These are phyloP conservation scores for Megalonaias nervosa DNA, from an alignment of 1,140 invertebrate genomes.

Conservation along the genomic window DNA sequence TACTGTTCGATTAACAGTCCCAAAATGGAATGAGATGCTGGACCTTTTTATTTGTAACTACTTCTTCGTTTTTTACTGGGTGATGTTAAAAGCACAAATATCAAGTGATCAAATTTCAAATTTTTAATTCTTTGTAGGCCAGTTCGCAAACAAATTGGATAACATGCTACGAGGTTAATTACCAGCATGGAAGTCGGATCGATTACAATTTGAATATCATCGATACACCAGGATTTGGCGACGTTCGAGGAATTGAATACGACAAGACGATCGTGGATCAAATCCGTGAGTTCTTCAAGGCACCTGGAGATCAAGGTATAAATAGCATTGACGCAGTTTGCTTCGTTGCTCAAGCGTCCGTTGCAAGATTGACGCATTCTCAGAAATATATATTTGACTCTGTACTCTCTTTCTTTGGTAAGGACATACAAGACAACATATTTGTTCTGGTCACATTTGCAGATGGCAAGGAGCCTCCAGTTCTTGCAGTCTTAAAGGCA, in stretches of 20 bases:
- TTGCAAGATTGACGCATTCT: slow-evolving; percentile 28
- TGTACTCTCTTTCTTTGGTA: slow-evolving; percentile 51
- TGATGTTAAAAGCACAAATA: too few species aligned
- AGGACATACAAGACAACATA: slow-evolving; percentile 50
- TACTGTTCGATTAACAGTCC: too few species aligned
- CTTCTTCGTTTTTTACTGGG: too few species aligned
- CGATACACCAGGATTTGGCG: slow-evolving; percentile 43
- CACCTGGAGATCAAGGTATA: slow-evolving; percentile 33
- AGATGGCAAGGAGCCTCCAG: slow-evolving; percentile 40
- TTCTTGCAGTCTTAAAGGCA: slow-evolving; percentile 33
- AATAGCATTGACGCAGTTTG: slow-evolving; percentile 46
- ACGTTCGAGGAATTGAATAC: slow-evolving; percentile 42
- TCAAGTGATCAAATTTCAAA: neutral
- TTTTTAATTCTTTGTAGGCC: slow-evolving; percentile 26
- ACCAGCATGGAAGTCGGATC: slow-evolving; percentile 9
- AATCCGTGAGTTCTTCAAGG: slow-evolving; percentile 40
- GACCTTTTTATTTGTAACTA: too few species aligned
- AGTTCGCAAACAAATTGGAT: slow-evolving; percentile 45
- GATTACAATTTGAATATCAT: slow-evolving; percentile 25
- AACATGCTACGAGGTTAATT: slow-evolving; percentile 37
- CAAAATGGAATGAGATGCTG: too few species aligned
- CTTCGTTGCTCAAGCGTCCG: slow-evolving; percentile 36
- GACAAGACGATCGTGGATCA: slow-evolving; percentile 44
- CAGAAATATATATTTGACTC: slow-evolving; percentile 49
- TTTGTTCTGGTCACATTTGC: slow-evolving; percentile 49